A percentile compares a stretch with the other conserved stretches of the same genome.
Evolutionary conservation across 2,113 vertebrate genomes (phyloP).

Genomic region (Hydrolagus affinis): DNA sequence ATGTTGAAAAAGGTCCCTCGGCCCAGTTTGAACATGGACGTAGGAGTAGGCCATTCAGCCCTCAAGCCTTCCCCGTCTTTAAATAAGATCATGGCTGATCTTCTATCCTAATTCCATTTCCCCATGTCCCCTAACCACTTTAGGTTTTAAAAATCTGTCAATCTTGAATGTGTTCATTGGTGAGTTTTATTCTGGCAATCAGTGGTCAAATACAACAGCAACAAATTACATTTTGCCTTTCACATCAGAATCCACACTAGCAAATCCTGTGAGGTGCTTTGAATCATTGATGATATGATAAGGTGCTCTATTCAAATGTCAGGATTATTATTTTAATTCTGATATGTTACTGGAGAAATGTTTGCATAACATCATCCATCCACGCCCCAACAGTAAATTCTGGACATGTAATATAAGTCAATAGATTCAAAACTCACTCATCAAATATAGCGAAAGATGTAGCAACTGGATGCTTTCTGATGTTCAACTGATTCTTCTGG

Average conservation of each 20-base stretch:
- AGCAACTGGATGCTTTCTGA: conserved; percentile 71
- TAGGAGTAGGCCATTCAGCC: background rate
- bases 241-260: too few species aligned
- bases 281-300: too few species aligned
- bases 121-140: background rate
- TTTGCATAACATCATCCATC: too few species aligned
- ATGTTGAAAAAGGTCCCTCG: too few species aligned
- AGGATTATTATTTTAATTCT: too few species aligned
- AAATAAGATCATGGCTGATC: background rate
- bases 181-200: background rate
- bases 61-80: background rate
- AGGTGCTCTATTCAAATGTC: too few species aligned
- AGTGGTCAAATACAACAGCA: too few species aligned
- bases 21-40: background rate
- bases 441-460: conserved; percentile 86
- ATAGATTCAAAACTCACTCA: conserved; percentile 60
- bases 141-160: background rate
- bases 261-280: too few species aligned
- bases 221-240: too few species aligned
- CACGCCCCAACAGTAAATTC: too few species aligned
- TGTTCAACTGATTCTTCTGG: conserved; percentile 62
- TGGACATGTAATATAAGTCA: too few species aligned
- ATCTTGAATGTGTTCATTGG: background rate
- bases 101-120: background rate
- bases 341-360: too few species aligned